A percentile compares a stretch with the other conserved stretches of the same genome.
Evolutionary conservation across 2,113 vertebrate species (phyloP).

Genomic region (Trogon surrucura): DNA sequence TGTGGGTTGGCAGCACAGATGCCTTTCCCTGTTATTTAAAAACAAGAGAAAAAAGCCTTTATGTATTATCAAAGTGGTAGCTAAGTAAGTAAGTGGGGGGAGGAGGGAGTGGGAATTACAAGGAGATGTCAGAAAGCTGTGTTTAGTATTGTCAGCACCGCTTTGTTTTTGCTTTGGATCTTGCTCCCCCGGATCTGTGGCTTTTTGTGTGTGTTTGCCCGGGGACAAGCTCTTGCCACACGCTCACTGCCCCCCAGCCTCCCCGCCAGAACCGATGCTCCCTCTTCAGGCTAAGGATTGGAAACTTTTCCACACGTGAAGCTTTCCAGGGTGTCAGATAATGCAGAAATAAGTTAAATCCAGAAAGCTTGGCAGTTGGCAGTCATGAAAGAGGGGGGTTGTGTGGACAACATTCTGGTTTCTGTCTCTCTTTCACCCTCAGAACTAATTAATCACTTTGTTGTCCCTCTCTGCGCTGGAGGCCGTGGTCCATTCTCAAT

Average conservation of each 20-base stretch:
- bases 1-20: slow-evolving; percentile 62
- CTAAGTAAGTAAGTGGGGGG: not conserved
- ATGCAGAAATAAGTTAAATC: accelerated
- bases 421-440: not conserved
- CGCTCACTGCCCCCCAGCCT: accelerated
- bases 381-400: accelerated
- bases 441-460: not conserved
- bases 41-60: slow-evolving; percentile 19
- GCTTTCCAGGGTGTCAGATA: not conserved
- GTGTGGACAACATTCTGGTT: accelerated
- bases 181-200: not conserved
- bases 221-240: accelerated
- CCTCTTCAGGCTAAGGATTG: accelerated
- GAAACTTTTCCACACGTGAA: accelerated
- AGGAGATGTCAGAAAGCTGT: slow-evolving; percentile 30
- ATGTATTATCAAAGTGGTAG: not conserved
- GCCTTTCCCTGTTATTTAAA: slow-evolving; percentile 43
- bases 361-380: accelerated
- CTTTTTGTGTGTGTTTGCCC: not conserved
- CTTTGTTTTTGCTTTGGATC: not conserved
- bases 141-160: not conserved
- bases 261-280: not conserved
- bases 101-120: slow-evolving; percentile 29
- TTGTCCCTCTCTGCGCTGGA: not conserved
- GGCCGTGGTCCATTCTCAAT: accelerated